phyloP scores from a whole-genome alignment of 2,113 vertebrate species.

The Ptilonorhynchus violaceus region DNA sequence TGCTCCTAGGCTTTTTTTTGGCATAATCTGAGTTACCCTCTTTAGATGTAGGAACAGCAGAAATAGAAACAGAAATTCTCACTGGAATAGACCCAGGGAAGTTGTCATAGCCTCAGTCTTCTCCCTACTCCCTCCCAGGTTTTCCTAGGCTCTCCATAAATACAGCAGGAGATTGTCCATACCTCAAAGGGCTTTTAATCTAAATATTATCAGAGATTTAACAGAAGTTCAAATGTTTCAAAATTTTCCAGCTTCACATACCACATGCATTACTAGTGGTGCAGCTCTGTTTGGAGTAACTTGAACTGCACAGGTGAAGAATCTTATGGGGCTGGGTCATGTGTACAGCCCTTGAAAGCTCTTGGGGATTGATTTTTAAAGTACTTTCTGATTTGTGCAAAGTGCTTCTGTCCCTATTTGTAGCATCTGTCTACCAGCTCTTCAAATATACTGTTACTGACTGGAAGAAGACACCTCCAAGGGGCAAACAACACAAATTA shows the following conservation, averaged over 20 bases:
- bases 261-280: neutral
- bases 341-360: neutral
- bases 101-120: neutral
- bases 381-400: neutral
- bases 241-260: neutral
- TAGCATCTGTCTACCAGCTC: neutral
- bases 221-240: neutral
- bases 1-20: neutral
- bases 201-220: neutral
- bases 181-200: neutral
- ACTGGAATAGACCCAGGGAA: neutral
- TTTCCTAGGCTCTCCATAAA: neutral
- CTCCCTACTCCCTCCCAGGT: neutral
- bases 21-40: neutral
- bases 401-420: neutral
- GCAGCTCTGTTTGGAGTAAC: neutral
- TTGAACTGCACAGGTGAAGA: neutral
- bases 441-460: neutral
- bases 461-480: neutral
- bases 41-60: neutral
- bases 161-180: neutral
- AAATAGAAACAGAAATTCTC: conserved; percentile 32
- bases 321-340: accelerated
- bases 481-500: neutral
- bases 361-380: neutral